phyloP scores from a whole-genome alignment of 1,140 invertebrate genomes.

The Caenorhabditis elegans region DNA sequence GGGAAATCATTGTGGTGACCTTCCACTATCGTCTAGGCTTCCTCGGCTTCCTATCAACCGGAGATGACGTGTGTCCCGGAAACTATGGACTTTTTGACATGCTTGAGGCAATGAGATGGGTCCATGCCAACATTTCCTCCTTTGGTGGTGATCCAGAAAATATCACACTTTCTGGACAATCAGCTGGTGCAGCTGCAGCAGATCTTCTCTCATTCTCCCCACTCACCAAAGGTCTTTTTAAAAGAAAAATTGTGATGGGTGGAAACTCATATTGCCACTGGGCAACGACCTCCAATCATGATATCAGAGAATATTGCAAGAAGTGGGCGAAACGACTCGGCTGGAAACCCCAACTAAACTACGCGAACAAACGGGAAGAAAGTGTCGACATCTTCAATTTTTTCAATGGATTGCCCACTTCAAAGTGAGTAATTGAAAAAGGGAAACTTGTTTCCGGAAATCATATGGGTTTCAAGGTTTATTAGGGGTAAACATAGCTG shows the following conservation, averaged over 20 bases:
- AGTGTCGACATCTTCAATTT: conserved; percentile 46
- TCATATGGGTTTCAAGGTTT: not conserved
- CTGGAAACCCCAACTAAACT: conserved; percentile 44
- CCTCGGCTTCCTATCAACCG: conserved; percentile 61
- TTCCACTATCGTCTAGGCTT: conserved; percentile 75
- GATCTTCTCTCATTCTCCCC: conserved; percentile 79
- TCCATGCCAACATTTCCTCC: conserved; percentile 60
- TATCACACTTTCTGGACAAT: conserved; percentile 69
- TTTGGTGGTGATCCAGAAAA: conserved; percentile 69
- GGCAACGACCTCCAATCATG: conserved; percentile 4
- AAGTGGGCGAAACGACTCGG: conserved; percentile 52
- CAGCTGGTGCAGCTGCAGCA: conserved; percentile 80
- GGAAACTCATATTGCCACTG: conserved; percentile 43
- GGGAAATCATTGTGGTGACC: conserved; percentile 75
- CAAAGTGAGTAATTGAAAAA: conserved; percentile 35
- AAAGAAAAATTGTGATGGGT: conserved; percentile 45
- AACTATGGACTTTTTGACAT: conserved; percentile 78
- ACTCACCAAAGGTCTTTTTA: conserved; percentile 71
- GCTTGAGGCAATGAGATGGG: conserved; percentile 74
- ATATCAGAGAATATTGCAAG: conserved; percentile 44
- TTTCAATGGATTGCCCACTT: conserved; percentile 39
- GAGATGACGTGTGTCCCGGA: conserved; percentile 65
- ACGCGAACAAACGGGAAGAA: conserved; percentile 45
- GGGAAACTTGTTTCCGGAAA: not conserved
- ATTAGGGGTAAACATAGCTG: no score